These are phyloP conservation scores for Meriones psammophilus DNA, from an alignment of 2,797 vertebrate species.

Conservation along the genomic window DNA sequence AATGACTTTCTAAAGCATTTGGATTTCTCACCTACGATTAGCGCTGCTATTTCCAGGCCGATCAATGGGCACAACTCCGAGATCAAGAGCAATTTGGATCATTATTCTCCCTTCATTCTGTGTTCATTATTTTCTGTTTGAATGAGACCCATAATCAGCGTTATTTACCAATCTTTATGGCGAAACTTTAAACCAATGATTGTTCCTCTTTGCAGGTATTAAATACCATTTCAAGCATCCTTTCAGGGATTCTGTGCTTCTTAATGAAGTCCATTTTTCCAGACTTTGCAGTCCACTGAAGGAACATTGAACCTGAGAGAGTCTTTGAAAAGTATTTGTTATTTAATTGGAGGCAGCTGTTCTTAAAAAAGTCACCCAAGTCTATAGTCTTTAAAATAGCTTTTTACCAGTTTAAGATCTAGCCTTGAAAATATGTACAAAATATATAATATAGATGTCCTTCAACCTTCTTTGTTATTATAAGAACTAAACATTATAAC, in stretches of 20 bases:
- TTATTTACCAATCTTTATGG: conserved; percentile 80
- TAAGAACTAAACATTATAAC: conserved; percentile 58
- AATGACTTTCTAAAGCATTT: conserved; percentile 76
- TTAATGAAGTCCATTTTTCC: conserved; percentile 78
- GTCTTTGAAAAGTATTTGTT: conserved; percentile 67
- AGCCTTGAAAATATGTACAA: conserved; percentile 61
- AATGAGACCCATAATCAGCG: conserved; percentile 83
- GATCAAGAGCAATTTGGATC: conserved; percentile 79
- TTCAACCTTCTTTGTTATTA: conserved; percentile 64
- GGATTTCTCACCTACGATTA: conserved; percentile 74
- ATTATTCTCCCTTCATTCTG: conserved; percentile 76
- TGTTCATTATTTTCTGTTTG: conserved; percentile 79
- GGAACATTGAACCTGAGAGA: conserved; percentile 59
- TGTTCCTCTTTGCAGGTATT: conserved; percentile 82
- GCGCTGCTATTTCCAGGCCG: conserved; percentile 65
- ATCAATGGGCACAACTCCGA: conserved; percentile 72
- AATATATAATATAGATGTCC: conserved; percentile 53
- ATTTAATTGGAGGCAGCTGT: conserved; percentile 77
- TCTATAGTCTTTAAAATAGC: conserved; percentile 47
- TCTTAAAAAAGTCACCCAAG: conserved; percentile 73
- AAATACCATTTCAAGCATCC: conserved; percentile 77
- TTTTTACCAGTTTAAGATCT: conserved; percentile 63
- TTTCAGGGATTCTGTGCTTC: conserved; percentile 73
- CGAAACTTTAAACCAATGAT: conserved; percentile 75
- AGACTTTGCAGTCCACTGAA: conserved; percentile 66